A percentile compares a stretch with the other conserved stretches of the same genome.
Conservation (phyloP, 37 sponge, comb jelly and placozoan species). For the Oscarella lobularis region DNA sequence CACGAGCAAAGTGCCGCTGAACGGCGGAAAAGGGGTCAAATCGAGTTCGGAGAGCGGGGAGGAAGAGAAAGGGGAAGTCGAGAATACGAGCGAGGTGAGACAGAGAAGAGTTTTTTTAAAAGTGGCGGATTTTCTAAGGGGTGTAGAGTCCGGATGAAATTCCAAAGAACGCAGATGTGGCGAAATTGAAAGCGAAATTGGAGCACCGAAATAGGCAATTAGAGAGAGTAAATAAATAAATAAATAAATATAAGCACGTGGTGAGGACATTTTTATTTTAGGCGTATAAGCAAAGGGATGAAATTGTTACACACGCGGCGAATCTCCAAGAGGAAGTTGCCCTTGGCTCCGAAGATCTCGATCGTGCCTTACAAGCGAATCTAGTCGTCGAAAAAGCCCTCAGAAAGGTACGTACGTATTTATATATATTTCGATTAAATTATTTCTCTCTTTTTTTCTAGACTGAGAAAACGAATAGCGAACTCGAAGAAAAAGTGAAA, state of each 20-base stretch:
- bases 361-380: background rate
- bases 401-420: background rate
- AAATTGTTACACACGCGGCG: background rate
- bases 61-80: too few relatives aligned
- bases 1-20: too few relatives aligned
- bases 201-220: background rate
- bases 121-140: too few relatives aligned
- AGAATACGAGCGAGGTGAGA: too few relatives aligned
- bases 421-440: too few relatives aligned
- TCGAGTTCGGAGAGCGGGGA: too few relatives aligned
- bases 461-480: background rate
- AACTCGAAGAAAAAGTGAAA: background rate
- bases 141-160: too few relatives aligned
- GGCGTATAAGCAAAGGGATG: background rate
- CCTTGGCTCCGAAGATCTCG: background rate
- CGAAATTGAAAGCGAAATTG: background rate
- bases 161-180: background rate
- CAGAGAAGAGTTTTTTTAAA: too few relatives aligned
- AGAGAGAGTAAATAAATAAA: background rate
- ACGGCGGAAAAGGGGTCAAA: too few relatives aligned
- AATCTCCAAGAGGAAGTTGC: constrained; percentile 3
- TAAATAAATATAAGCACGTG: too few relatives aligned
- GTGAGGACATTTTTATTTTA: background rate
- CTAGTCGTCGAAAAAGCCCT: background rate
- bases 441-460: background rate